Percentiles rank a stretch among this genome's conserved stretches.
Evolutionary conservation across 1,140 invertebrate genomes (phyloP).

Genomic region (Procambarus virginalis): DNA sequence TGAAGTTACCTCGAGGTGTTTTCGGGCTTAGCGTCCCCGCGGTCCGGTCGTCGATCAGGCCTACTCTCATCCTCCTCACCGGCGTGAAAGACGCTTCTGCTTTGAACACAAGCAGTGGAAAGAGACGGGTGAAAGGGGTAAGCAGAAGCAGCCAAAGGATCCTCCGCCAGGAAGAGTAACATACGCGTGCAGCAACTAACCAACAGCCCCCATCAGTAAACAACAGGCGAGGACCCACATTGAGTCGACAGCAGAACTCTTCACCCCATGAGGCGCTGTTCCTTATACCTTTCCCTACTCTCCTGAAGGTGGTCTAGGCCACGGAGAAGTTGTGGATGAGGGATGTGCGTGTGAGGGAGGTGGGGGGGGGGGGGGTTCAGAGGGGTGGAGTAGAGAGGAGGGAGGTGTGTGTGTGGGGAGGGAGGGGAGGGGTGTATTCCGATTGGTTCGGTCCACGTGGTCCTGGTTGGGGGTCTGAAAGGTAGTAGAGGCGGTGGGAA

Average conservation of each 20-base stretch:
- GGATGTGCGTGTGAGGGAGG: neutral
- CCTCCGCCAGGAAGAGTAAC: neutral
- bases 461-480: neutral
- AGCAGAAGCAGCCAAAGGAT: too few relatives aligned
- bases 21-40: too few relatives aligned
- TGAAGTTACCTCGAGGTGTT: too few relatives aligned
- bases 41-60: too few relatives aligned
- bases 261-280: neutral
- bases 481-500: neutral
- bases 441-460: neutral
- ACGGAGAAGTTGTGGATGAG: neutral
- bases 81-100: too few relatives aligned
- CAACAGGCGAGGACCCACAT: neutral
- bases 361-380: neutral
- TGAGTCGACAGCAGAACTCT: neutral
- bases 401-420: neutral
- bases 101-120: too few relatives aligned
- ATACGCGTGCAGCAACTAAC: too few relatives aligned
- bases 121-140: too few relatives aligned
- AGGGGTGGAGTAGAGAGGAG: neutral
- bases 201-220: neutral
- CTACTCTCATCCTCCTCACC: too few relatives aligned
- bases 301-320: neutral
- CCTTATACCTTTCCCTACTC: neutral
- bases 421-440: neutral